A percentile compares a stretch with the other conserved stretches of the same genome.
Conservation (phyloP, 1,140 invertebrate species). For the Venturia canescens region DNA sequence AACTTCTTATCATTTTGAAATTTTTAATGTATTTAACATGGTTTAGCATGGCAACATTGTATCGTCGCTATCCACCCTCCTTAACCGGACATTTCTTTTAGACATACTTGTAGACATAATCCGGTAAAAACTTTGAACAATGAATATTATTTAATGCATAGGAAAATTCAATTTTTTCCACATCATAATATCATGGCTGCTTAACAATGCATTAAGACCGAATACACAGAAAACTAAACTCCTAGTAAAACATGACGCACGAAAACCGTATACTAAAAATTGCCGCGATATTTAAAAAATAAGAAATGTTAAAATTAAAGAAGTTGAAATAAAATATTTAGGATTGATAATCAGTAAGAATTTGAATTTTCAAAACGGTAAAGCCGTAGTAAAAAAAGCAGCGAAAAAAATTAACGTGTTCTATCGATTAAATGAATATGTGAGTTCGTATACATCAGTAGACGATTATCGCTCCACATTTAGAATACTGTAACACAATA, state of each 20-base stretch:
- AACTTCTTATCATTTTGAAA: too few species aligned
- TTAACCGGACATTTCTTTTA: too few species aligned
- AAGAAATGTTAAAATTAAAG: slow-evolving; percentile 36
- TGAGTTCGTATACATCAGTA: neutral
- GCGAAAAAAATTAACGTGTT: slow-evolving; percentile 40
- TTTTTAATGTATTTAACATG: too few species aligned
- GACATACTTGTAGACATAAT: too few species aligned
- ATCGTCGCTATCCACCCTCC: too few species aligned
- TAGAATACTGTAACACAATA: slow-evolving; percentile 46
- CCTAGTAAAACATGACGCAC: slow-evolving; percentile 7
- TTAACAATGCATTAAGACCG: slow-evolving; percentile 30
- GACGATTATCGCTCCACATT: slow-evolving; percentile 39
- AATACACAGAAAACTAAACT: slow-evolving; percentile 41
- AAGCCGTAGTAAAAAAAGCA: slow-evolving; percentile 19
- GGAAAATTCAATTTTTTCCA: too few species aligned
- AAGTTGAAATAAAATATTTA: slow-evolving; percentile 41
- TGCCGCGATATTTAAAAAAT: slow-evolving; percentile 33
- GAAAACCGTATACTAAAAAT: neutral
- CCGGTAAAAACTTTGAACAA: too few species aligned
- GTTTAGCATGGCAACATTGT: too few species aligned
- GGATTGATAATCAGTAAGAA: slow-evolving; percentile 33
- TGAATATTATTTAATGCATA: too few species aligned
- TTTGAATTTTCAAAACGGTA: slow-evolving; percentile 18
- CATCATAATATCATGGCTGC: too few species aligned
- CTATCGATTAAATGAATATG: slow-evolving; percentile 20